Evolutionary conservation across 2,113 vertebrate genomes (phyloP).

Genomic region (Grammomys surdaster): DNA sequence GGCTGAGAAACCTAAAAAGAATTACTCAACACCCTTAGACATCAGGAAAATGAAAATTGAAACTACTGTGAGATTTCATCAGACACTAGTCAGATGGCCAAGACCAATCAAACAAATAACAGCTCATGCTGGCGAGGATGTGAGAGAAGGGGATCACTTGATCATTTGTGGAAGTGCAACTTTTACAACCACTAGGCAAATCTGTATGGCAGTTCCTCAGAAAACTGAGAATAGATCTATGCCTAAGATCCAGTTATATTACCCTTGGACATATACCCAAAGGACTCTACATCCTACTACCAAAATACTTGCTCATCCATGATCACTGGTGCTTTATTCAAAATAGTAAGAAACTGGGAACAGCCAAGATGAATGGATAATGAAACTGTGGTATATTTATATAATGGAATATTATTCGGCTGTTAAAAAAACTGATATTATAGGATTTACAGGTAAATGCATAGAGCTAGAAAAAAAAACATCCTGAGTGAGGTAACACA

Average conservation of each 20-base stretch:
- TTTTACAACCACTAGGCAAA: not conserved
- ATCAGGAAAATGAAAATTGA: not conserved
- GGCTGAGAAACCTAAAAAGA: not conserved
- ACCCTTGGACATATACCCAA: not conserved
- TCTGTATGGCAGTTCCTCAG: not conserved
- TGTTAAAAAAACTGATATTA: not conserved
- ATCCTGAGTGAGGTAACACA: not conserved
- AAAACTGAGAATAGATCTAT: not conserved
- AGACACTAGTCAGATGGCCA: not conserved
- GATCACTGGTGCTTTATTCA: not conserved
- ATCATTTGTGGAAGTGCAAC: not conserved
- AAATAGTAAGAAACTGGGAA: not conserved
- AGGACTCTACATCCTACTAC: not conserved
- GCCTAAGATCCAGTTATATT: not conserved
- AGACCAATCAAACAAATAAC: not conserved
- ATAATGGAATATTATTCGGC: not conserved
- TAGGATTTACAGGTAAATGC: not conserved
- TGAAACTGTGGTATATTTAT: not conserved
- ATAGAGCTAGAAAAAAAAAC: not conserved
- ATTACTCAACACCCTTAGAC: not conserved
- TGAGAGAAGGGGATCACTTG: not conserved
- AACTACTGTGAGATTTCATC: not conserved
- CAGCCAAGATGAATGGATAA: not conserved
- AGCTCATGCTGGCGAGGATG: not conserved
- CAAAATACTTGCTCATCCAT: not conserved